phyloP scores from a whole-genome alignment of 2,888 invertebrate genomes.

The Hirtodrosophila cameraria region DNA sequence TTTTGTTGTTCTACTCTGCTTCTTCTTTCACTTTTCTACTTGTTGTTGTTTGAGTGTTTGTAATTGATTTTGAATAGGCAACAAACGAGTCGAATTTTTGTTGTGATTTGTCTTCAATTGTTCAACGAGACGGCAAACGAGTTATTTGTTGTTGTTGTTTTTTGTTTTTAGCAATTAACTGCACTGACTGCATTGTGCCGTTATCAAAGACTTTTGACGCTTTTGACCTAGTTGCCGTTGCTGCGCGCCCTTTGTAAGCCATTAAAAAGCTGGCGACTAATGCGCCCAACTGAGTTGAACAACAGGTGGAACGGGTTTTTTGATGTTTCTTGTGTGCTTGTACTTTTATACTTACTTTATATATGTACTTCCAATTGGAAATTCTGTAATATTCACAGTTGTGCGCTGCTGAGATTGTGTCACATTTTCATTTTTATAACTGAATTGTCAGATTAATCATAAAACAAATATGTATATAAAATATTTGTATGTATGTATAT shows the following conservation, averaged over 20 bases:
- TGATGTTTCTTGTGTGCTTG: neutral
- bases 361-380: conserved; percentile 28
- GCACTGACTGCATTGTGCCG: conserved; percentile 12
- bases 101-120: conserved; percentile 60
- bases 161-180: conserved; percentile 43
- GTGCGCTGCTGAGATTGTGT: conserved; percentile 8
- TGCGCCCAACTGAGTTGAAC: conserved; percentile 27
- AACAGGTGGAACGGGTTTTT: conserved; percentile 59
- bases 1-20: no score
- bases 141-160: no score
- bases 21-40: no score
- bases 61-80: conserved; percentile 53
- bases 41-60: conserved; percentile 33
- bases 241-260: conserved; percentile 34
- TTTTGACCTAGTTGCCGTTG: conserved; percentile 43
- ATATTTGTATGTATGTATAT: conserved; percentile 18
- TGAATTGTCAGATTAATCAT: conserved; percentile 30
- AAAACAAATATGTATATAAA: neutral
- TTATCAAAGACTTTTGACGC: conserved; percentile 34
- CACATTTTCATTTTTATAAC: conserved; percentile 3
- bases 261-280: conserved; percentile 15
- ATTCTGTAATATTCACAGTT: conserved; percentile 4
- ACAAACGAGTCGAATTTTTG: conserved; percentile 27
- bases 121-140: conserved; percentile 44
- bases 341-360: conserved; percentile 10